These are phyloP conservation scores for Acronicta leporina DNA, from an alignment of 2,888 invertebrate species.

Conservation along the genomic window DNA sequence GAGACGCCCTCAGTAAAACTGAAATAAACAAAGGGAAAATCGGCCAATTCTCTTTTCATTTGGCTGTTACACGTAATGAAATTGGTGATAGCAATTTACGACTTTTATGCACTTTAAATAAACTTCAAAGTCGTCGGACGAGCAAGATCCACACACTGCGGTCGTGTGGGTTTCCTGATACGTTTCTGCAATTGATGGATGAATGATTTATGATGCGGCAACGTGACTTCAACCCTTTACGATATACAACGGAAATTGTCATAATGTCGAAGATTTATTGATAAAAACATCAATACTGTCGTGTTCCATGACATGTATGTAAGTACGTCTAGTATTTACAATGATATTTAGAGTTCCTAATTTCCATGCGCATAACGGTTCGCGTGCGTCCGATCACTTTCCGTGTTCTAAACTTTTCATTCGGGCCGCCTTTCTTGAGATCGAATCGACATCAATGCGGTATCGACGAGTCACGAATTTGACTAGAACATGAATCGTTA, in stretches of 20 bases:
- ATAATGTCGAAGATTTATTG: slow-evolving; percentile 56
- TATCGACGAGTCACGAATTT: slow-evolving; percentile 81
- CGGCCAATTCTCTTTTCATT: slow-evolving; percentile 61
- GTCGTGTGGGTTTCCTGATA: slow-evolving; percentile 38
- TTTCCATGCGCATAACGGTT: slow-evolving; percentile 71
- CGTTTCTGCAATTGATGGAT: slow-evolving; percentile 56
- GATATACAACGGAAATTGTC: slow-evolving; percentile 49
- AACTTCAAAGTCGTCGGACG: slow-evolving; percentile 30
- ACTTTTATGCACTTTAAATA: slow-evolving; percentile 44
- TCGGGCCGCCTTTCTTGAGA: slow-evolving; percentile 77
- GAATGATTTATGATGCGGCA: slow-evolving; percentile 56
- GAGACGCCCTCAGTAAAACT: slow-evolving; percentile 69
- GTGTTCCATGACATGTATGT: slow-evolving; percentile 59
- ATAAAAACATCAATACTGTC: slow-evolving; percentile 58
- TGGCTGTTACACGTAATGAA: slow-evolving; percentile 53
- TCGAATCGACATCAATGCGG: slow-evolving; percentile 80
- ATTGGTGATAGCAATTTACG: slow-evolving; percentile 28
- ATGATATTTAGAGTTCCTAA: slow-evolving; percentile 68
- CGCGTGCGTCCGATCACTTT: slow-evolving; percentile 81
- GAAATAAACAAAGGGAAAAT: slow-evolving; percentile 72
- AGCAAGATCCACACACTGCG: slow-evolving; percentile 20
- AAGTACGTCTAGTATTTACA: slow-evolving; percentile 62
- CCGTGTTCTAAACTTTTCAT: slow-evolving; percentile 84
- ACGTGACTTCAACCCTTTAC: slow-evolving; percentile 54
- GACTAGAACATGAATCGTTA: slow-evolving; percentile 63